Evolutionary conservation across 2,113 vertebrate species (phyloP), one percentile per base, ranked within the genome.

Genomic region (Chaenocephalus aceratus): DNA sequence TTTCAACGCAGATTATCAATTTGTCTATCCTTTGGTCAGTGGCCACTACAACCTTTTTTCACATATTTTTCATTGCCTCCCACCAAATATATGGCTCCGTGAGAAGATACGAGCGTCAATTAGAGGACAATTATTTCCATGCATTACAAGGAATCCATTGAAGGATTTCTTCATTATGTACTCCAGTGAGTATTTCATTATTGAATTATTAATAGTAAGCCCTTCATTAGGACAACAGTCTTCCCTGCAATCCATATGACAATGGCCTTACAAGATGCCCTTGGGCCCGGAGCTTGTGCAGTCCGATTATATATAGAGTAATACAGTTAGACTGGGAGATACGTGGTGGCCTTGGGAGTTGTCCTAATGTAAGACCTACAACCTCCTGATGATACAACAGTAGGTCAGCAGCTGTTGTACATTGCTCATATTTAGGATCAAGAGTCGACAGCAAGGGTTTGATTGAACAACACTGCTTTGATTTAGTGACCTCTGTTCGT

Each of bases 101-200:
- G 78, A 75, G 77, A 70, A 72, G 63, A 83, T 62, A 53, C 69
- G 54, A 86, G 86, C 65, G 90, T 89, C 79, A 87, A 87, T 86
- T 84, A 75, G 78, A 81, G 77, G 75, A 85, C 81, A 88, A 90
- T 89, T 88, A 84, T 36, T 12, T 69, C 49, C 51, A 61, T 56
- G 70, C 14, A 12, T 70, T 78, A 73, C 58, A 59, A 67, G 62
- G 61, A 63, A 84, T 81, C 45, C 30, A 21, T 62, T 89, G 81
- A 91, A 83, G 71, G 73, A 89, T 91, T 80, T 90, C 64, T 84
- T 90, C 79, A 90, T 86, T 91, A 86, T 66, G 60, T 67, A 82
- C 70, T 82, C 48, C 80, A 70, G 59, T 60, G 77, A 85, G 62
- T 79, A 48, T 88, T 83, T 83, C 79, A 86, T 65, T 80, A 77